Evolutionary conservation across 2,888 invertebrate genomes (phyloP), one percentile per base, ranked within the genome.

Genomic region (Pecten maximus): DNA sequence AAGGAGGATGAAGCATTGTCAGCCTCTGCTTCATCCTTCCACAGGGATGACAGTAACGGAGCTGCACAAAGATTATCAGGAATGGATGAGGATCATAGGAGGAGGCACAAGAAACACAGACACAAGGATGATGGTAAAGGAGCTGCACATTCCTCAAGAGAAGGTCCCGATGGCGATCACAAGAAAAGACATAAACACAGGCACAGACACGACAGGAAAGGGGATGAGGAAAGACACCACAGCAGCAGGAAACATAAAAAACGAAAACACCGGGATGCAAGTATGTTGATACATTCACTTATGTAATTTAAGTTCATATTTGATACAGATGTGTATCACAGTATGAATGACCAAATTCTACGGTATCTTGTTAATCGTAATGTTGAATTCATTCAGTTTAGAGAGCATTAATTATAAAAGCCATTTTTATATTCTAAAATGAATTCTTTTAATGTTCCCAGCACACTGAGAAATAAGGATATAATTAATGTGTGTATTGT

Each of bases 211-310:
- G 74, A 88, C n/a, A 12, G 54, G 74, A 89, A n/a, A 40, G 89
- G 87, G 48, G 91, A 92, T 87, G 90, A 90, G 19, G 88, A 90
- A 39, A 90, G 87, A 35, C 89, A 90, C 23, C 86, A 87, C 23
- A 87, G 88, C 88, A 92, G 88, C 94, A 94, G 88, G 95, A 94
- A 91, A 95, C 94, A 91, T 94, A 94, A 90, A 94, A 93, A 89
- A 89, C 90, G 88, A 40, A 87, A 91, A 35, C 40, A 88, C 19
- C 92, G 93, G 88, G 93, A 93, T 90, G 91, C 92, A 54, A 89
- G 93, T 93, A 89, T 87, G 91, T 92, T 35, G 39, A 86, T 60
- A 87, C 60, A 74, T 10, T 74, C 10, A 10, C 35, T 15, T 74
- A 15, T 28, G n/a, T n/a, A n/a, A n/a, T n/a, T n/a, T n/a, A n/a